A percentile compares a stretch with the other conserved stretches of the same genome.
These are phyloP conservation scores for Prenolepis imparis DNA, from an alignment of 2,888 invertebrate genomes.

Conservation along the genomic window DNA sequence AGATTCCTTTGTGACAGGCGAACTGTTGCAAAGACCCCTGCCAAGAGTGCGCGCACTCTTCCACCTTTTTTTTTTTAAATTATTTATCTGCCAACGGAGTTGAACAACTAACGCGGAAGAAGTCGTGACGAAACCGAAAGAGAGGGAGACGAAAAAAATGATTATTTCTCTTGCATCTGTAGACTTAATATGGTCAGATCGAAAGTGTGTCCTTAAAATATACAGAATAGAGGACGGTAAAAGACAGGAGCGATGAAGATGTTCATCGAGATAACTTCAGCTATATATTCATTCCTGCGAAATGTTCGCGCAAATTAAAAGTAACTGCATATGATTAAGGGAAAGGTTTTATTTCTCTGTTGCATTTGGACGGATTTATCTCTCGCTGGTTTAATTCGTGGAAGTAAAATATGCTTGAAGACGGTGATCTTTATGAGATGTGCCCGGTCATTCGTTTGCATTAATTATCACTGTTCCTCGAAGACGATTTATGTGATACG, in stretches of 20 bases:
- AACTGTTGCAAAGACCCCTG: constrained; percentile 43
- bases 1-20: constrained; percentile 60
- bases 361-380: background rate
- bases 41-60: constrained; percentile 48
- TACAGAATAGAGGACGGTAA: background rate
- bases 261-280: background rate
- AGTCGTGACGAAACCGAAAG: constrained; percentile 26
- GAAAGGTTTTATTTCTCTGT: background rate
- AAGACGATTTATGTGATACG: constrained; percentile 8
- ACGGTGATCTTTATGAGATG: constrained; percentile 15
- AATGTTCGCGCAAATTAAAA: constrained; percentile 11
- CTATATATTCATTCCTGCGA: background rate
- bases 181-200: constrained; percentile 39
- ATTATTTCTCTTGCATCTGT: constrained; percentile 43
- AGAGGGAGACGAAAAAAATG: constrained; percentile 33
- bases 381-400: constrained; percentile 18
- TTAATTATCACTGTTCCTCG: constrained; percentile 31
- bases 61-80: constrained; percentile 12
- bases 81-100: constrained; percentile 15
- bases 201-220: constrained; percentile 18
- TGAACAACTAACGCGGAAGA: constrained; percentile 26
- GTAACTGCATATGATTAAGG: background rate
- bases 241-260: background rate
- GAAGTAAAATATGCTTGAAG: background rate
- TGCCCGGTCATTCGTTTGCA: background rate